A percentile compares a stretch with the other conserved stretches of the same genome.
These are phyloP conservation scores for Drosophila colorata DNA, from an alignment of 2,888 invertebrate genomes.

Conservation along the genomic window DNA sequence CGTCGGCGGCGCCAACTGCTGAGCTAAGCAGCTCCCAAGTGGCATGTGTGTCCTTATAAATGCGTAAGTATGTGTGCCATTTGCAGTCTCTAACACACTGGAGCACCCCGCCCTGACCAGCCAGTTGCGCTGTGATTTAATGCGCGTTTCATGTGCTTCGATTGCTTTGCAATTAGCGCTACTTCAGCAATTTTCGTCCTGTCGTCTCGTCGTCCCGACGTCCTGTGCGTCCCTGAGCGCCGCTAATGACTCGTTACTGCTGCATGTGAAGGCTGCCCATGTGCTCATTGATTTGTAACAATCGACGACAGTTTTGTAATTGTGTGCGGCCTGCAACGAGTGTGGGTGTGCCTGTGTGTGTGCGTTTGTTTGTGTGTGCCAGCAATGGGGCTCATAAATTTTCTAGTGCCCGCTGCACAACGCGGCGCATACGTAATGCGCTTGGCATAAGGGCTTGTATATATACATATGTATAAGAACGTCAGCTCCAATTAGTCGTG, in stretches of 20 bases:
- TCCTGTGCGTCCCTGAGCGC: slow-evolving; percentile 4
- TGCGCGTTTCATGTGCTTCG: slow-evolving; percentile 64
- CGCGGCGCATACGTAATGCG: slow-evolving; percentile 68
- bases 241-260: slow-evolving; percentile 51
- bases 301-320: slow-evolving; percentile 66
- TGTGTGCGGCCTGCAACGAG: slow-evolving; percentile 34
- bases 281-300: slow-evolving; percentile 54
- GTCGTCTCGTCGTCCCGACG: not conserved
- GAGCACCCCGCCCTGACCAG: not conserved
- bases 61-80: slow-evolving; percentile 34
- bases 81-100: slow-evolving; percentile 16
- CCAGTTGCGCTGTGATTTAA: slow-evolving; percentile 61
- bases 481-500: slow-evolving; percentile 73
- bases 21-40: slow-evolving; percentile 45
- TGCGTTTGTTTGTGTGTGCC: slow-evolving; percentile 8
- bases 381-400: slow-evolving; percentile 54
- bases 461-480: slow-evolving; percentile 39
- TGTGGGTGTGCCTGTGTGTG: slow-evolving; percentile 7
- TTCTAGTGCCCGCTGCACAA: slow-evolving; percentile 49
- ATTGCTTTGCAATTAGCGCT: slow-evolving; percentile 78
- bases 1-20: slow-evolving; percentile 36
- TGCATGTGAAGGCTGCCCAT: slow-evolving; percentile 24
- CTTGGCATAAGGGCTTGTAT: not conserved
- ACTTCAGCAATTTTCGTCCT: slow-evolving; percentile 68
- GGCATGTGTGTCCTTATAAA: slow-evolving; percentile 29